phyloP scores from a whole-genome alignment of 2,888 invertebrate species.

The Tenodera sinensis region DNA sequence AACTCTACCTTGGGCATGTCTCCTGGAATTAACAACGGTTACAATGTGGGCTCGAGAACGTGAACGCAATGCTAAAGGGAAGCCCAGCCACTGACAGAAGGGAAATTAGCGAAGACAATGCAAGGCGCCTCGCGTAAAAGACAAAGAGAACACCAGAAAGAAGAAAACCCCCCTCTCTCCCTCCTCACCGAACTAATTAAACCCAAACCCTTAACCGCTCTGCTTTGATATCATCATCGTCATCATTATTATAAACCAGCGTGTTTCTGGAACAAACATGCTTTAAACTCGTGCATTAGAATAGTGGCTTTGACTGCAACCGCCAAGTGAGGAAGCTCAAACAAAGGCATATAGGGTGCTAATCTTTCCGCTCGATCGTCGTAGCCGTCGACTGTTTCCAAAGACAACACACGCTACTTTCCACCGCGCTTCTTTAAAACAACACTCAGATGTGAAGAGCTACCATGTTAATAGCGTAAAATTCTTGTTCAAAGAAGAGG shows the following conservation, averaged over 20 bases:
- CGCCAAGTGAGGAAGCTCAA: background rate
- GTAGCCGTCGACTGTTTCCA: background rate
- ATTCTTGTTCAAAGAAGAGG: background rate
- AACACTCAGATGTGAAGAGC: background rate
- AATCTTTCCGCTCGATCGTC: background rate
- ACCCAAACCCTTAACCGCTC: background rate
- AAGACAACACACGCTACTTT: background rate
- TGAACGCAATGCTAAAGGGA: background rate
- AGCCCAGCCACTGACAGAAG: background rate
- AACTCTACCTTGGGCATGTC: background rate
- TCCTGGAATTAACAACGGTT: background rate
- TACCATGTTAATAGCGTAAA: background rate
- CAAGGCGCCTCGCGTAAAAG: background rate
- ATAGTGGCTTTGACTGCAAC: too few species aligned
- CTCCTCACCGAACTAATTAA: background rate
- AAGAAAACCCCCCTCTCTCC: too few species aligned
- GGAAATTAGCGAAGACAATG: constrained; percentile 1
- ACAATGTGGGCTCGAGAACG: background rate
- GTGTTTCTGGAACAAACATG: background rate
- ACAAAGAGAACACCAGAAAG: background rate
- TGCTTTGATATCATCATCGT: background rate
- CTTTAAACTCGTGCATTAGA: too few species aligned
- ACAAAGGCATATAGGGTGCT: background rate
- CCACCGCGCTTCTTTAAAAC: background rate
- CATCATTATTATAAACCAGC: background rate